Percentiles rank a stretch among this genome's conserved stretches.
Conservation (phyloP, 2,888 invertebrate species). For the Tribolium freemani region DNA sequence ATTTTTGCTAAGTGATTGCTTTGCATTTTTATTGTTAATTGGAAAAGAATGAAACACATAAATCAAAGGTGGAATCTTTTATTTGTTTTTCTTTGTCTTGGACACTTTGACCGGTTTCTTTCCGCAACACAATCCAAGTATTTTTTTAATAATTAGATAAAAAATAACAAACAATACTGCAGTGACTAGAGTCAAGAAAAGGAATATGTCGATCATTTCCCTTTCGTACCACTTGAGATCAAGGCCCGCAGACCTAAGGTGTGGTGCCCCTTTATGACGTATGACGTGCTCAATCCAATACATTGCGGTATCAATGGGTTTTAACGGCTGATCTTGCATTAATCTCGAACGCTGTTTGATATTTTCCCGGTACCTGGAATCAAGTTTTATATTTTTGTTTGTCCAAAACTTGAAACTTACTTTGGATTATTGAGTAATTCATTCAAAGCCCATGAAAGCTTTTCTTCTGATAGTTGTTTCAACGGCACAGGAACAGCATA, state of each 20-base stretch:
- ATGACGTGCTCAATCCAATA: constrained; percentile 57
- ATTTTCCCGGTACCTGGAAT: constrained; percentile 49
- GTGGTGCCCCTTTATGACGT: constrained; percentile 54
- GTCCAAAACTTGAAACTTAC: constrained; percentile 47
- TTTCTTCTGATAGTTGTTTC: constrained; percentile 59
- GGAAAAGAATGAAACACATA: not conserved
- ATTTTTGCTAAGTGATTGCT: not conserved
- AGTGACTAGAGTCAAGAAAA: constrained; percentile 19
- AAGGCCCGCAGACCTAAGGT: constrained; percentile 53
- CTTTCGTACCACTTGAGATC: constrained; percentile 55
- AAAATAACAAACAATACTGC: not conserved
- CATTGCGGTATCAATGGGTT: constrained; percentile 51
- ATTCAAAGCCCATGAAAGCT: constrained; percentile 55
- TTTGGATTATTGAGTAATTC: constrained; percentile 57
- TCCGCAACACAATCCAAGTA: not conserved
- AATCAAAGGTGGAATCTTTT: not conserved
- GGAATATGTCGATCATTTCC: constrained; percentile 29
- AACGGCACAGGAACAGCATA: constrained; percentile 65
- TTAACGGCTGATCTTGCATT: constrained; percentile 51
- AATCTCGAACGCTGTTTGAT: constrained; percentile 49
- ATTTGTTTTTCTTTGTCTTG: not conserved
- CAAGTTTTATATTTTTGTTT: not conserved
- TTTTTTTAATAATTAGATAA: constrained; percentile 5
- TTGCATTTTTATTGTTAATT: not conserved
- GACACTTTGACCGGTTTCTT: not conserved